Conservation (phyloP, 2,797 vertebrate genomes). For the Micropoecilia bifurca region DNA sequence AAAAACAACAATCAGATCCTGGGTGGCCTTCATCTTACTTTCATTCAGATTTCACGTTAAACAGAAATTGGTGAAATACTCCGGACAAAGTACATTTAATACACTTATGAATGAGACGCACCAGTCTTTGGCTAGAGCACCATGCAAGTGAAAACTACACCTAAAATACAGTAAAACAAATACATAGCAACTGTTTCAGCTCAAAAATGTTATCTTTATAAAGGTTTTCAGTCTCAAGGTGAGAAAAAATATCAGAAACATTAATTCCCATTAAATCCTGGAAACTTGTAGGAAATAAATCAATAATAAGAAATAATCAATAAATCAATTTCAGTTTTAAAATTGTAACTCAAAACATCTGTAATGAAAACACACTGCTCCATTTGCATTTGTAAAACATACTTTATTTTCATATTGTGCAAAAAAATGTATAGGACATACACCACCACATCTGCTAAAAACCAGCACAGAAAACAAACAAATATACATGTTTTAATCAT, state of each 20-base stretch:
- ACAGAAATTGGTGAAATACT: slow-evolving; percentile 20
- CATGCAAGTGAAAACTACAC: neutral
- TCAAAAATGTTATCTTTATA: neutral
- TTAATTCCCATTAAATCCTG: neutral
- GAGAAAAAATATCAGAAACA: neutral
- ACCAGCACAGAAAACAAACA: slow-evolving; percentile 50
- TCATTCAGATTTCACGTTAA: slow-evolving; percentile 50
- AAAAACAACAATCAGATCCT: slow-evolving; percentile 64
- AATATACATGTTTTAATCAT: slow-evolving; percentile 61
- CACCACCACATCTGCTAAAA: slow-evolving; percentile 60
- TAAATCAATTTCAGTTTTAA: neutral
- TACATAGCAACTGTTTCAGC: neutral
- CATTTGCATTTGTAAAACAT: slow-evolving; percentile 41
- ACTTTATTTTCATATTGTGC: slow-evolving; percentile 79
- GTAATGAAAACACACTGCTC: slow-evolving; percentile 7
- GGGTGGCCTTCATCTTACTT: slow-evolving; percentile 65
- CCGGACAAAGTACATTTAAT: slow-evolving; percentile 37
- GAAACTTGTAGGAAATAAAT: neutral
- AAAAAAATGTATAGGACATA: slow-evolving; percentile 63
- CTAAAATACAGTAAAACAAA: neutral
- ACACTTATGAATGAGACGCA: slow-evolving; percentile 1
- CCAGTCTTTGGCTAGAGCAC: neutral
- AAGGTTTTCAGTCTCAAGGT: neutral
- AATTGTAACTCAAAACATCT: neutral
- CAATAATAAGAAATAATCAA: neutral